These are phyloP conservation scores for Lycophotia porphyrea DNA, from an alignment of 2,888 invertebrate genomes.

Conservation along the genomic window DNA sequence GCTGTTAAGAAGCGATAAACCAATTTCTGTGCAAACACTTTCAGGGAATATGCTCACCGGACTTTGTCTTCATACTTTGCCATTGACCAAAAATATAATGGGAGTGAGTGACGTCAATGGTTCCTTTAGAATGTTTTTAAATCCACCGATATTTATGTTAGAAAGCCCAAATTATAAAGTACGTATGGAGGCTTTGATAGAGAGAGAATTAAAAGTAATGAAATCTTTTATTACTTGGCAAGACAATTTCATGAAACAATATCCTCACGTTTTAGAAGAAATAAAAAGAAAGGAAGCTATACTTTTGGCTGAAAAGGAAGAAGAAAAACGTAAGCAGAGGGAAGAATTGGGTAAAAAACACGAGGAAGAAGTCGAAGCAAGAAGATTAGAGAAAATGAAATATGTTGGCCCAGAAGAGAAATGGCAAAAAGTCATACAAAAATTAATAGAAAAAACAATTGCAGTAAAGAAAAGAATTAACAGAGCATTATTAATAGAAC, in stretches of 20 bases:
- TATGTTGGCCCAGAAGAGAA: conserved; percentile 87
- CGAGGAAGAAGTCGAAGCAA: conserved; percentile 88
- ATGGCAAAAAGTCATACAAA: conserved; percentile 92
- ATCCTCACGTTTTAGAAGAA: conserved; percentile 82
- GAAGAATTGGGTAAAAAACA: conserved; percentile 86
- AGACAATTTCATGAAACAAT: conserved; percentile 88
- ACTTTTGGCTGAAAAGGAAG: conserved; percentile 84
- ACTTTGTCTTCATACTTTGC: conserved; percentile 90
- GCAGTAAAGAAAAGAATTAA: conserved; percentile 91
- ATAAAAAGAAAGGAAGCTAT: conserved; percentile 84
- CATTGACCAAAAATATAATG: conserved; percentile 90
- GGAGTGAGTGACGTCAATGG: conserved; percentile 93
- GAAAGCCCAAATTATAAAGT: conserved; percentile 82
- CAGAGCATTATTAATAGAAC: conserved; percentile 90
- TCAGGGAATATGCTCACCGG: conserved; percentile 92
- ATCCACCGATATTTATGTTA: conserved; percentile 89
- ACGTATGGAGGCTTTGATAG: conserved; percentile 85
- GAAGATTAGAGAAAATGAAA: conserved; percentile 81
- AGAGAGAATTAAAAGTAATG: conserved; percentile 89
- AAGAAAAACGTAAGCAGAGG: conserved; percentile 80
- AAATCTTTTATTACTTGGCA: conserved; percentile 91
- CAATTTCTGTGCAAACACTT: conserved; percentile 92
- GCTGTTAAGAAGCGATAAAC: conserved; percentile 92
- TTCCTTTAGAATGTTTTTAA: conserved; percentile 91
- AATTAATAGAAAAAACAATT: conserved; percentile 91